phyloP scores from a whole-genome alignment of 2,888 invertebrate genomes.

The Nephrotoma flavescens region DNA sequence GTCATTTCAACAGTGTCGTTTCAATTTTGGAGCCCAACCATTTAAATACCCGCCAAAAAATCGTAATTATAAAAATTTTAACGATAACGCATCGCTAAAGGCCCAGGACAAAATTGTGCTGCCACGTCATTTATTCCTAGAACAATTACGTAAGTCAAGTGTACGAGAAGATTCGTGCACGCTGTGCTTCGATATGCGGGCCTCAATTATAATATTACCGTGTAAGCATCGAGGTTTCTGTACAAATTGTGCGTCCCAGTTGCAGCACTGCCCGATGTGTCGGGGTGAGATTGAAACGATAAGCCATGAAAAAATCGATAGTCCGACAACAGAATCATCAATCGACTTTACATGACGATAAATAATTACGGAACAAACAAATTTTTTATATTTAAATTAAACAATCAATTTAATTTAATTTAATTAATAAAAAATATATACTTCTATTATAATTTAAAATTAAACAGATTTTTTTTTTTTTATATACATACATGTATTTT shows the following conservation, averaged over 20 bases:
- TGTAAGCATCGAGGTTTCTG: constrained; percentile 86
- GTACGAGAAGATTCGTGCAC: constrained; percentile 75
- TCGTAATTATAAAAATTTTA: constrained; percentile 53
- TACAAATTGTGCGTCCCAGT: constrained; percentile 55
- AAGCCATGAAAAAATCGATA: constrained; percentile 13
- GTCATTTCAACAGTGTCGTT: constrained; percentile 90
- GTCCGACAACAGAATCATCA: constrained; percentile 1
- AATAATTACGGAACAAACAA: background rate
- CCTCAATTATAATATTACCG: constrained; percentile 58
- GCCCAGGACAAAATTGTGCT: constrained; percentile 59
- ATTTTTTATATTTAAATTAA: background rate
- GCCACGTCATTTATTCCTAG: constrained; percentile 66
- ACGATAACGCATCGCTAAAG: constrained; percentile 59
- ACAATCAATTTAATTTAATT: background rate
- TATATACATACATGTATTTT: background rate
- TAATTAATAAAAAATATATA: background rate
- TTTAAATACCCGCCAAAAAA: constrained; percentile 62
- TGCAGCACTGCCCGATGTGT: constrained; percentile 81
- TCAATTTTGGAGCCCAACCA: constrained; percentile 76
- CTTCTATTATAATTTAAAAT: background rate
- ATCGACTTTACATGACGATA: constrained; percentile 1
- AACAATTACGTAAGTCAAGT: constrained; percentile 54
- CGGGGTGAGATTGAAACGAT: constrained; percentile 32
- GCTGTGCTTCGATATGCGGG: constrained; percentile 70
- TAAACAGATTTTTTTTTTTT: background rate